A percentile compares a stretch with the other conserved stretches of the same genome.
These are phyloP conservation scores for Pinna nobilis DNA, from an alignment of 1,140 invertebrate species.

Conservation along the genomic window DNA sequence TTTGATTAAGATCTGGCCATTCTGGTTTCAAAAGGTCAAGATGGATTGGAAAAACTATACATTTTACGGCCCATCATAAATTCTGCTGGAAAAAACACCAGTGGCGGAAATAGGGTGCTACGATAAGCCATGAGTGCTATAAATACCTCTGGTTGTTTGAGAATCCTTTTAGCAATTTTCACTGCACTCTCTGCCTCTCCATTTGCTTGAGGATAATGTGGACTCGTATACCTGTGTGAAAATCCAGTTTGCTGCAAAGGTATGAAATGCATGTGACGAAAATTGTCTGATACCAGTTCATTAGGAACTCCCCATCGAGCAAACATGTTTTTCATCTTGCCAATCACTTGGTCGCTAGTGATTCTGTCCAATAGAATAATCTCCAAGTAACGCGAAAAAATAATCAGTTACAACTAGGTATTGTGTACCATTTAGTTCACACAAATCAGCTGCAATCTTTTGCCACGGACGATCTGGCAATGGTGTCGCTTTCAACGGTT, in stretches of 20 bases:
- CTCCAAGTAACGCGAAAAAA: slow-evolving; percentile 32
- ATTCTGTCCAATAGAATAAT: slow-evolving; percentile 15
- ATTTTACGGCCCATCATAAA: slow-evolving; percentile 27
- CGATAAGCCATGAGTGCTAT: slow-evolving; percentile 26
- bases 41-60: neutral
- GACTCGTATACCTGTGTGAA: slow-evolving; percentile 26
- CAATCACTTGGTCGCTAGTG: slow-evolving; percentile 24
- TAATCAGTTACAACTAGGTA: slow-evolving; percentile 36
- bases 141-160: slow-evolving; percentile 19
- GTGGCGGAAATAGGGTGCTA: slow-evolving; percentile 10
- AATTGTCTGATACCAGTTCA: slow-evolving; percentile 29
- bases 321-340: slow-evolving; percentile 33
- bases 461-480: slow-evolving; percentile 38
- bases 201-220: slow-evolving; percentile 30
- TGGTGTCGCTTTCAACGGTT: slow-evolving; percentile 30
- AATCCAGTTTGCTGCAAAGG: slow-evolving; percentile 15
- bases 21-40: neutral
- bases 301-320: slow-evolving; percentile 36
- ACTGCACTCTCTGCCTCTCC: slow-evolving; percentile 30
- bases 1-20: slow-evolving; percentile 14
- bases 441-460: slow-evolving; percentile 35
- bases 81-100: slow-evolving; percentile 18
- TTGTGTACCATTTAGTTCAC: slow-evolving; percentile 14
- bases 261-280: slow-evolving; percentile 4
- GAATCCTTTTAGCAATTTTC: slow-evolving; percentile 28